Conservation (phyloP, 1,140 invertebrate species). For the Anthonomus grandis region DNA sequence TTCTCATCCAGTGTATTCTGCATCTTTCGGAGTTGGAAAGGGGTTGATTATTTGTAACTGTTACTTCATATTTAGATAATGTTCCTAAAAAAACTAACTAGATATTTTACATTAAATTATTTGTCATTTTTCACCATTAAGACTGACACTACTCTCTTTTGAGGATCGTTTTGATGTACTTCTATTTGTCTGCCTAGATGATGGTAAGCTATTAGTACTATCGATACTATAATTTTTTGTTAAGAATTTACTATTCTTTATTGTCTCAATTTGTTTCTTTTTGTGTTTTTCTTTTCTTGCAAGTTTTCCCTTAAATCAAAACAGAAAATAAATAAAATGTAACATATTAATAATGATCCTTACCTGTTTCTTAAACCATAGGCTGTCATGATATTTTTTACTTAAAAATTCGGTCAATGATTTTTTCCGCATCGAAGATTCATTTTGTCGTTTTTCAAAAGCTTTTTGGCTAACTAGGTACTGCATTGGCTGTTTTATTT, state of each 20-base stretch:
- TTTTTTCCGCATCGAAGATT: neutral
- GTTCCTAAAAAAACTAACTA: conserved; percentile 4
- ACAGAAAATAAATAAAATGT: neutral
- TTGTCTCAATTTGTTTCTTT: neutral
- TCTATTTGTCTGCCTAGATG: neutral
- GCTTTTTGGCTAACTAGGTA: too few species aligned
- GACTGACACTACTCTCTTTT: neutral
- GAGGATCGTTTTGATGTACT: neutral
- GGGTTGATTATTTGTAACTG: conserved; percentile 18
- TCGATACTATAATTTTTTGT: neutral
- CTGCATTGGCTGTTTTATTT: too few species aligned
- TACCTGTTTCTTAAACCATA: conserved; percentile 32
- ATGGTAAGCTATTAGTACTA: neutral
- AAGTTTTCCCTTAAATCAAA: conserved; percentile 2
- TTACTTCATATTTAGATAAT: conserved; percentile 2
- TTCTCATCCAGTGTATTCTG: conserved; percentile 19
- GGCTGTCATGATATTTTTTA: conserved; percentile 30
- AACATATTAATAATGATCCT: neutral
- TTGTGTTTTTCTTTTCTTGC: neutral
- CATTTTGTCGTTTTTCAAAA: neutral
- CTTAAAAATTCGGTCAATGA: conserved; percentile 1
- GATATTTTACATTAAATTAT: conserved; percentile 2
- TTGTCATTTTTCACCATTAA: neutral
- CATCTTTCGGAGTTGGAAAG: conserved; percentile 7
- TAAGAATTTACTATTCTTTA: neutral